A percentile compares a stretch with the other conserved stretches of the same genome.
These are phyloP conservation scores for Lasaia peninsularis DNA, from an alignment of 1,140 invertebrate species.

Conservation along the genomic window DNA sequence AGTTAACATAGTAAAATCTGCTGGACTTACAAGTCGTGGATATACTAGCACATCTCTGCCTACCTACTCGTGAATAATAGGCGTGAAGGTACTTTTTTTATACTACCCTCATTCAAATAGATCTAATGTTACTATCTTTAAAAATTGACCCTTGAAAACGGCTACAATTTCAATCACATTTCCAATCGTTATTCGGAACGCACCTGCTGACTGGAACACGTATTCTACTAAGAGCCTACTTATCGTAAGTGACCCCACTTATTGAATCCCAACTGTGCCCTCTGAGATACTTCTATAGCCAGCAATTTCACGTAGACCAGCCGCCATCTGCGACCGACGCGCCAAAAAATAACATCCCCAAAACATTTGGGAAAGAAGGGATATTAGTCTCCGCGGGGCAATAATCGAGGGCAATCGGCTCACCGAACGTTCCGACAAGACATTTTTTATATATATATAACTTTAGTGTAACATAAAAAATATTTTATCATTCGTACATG, in stretches of 20 bases:
- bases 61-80: too few relatives aligned
- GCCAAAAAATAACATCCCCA: slow-evolving; percentile 71
- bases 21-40: too few relatives aligned
- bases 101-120: background rate
- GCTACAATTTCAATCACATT: slow-evolving; percentile 67
- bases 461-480: slow-evolving; percentile 23
- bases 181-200: slow-evolving; percentile 37
- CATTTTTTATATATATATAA: slow-evolving; percentile 66
- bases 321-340: slow-evolving; percentile 69
- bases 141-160: slow-evolving; percentile 46
- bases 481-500: slow-evolving; percentile 10
- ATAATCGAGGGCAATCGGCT: slow-evolving; percentile 69
- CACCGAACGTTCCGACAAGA: slow-evolving; percentile 54
- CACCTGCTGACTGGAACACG: slow-evolving; percentile 68
- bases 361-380: slow-evolving; percentile 69
- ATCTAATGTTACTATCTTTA: slow-evolving; percentile 16
- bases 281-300: slow-evolving; percentile 56
- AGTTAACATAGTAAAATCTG: too few relatives aligned
- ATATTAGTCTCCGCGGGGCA: slow-evolving; percentile 71
- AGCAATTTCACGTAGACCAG: slow-evolving; percentile 56
- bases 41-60: too few relatives aligned
- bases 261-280: slow-evolving; percentile 62
- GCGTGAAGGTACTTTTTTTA: too few relatives aligned
- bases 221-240: slow-evolving; percentile 65
- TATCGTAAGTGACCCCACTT: slow-evolving; percentile 71